Base-by-base conservation (phyloP, 2,888 invertebrate genomes). In the Coenonympha arcania region DNA sequence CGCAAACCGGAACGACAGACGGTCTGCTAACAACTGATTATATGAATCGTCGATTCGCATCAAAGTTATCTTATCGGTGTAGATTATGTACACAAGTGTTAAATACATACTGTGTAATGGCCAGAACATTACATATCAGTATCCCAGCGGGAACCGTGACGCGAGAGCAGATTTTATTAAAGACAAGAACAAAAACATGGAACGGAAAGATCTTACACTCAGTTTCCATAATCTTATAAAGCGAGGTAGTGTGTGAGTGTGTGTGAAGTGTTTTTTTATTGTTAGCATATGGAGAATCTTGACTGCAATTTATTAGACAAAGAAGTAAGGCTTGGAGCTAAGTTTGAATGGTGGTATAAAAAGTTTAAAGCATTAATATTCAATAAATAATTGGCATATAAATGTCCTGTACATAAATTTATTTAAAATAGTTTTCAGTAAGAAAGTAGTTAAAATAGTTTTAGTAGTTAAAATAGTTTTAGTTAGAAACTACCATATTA, bases 1-100 rank as follows among this genome's bases (percentile, higher is more conserved):
- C 50, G 31, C 51, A 36, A 24, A 50, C 54, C 43, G 46, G 34
- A 45, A 46, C 52, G 51, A 50, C 53, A 34, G 52, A 45, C 45
- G 57, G 44, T 48, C 58, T 56, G 39, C 53, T n/a, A 59, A 61
- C 54, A 56, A 63, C 61, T 65, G 59, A 63, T n/a, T n/a, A n/a
- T n/a, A n/a, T n/a, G n/a, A 60, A 54, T 54, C 56, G 20, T 13
- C 31, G 41, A 50, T 56, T 51, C 51, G 52, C 44, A 44, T 44
- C 33, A 44, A 43, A n/a, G 58, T 68, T 79, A 85, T 84, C 84
- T 84, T 85, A 85, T 85, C 85, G 71, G 52, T 57, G 60, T 66
- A 81, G 82, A 84, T 79, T 83, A 79, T 83, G 80, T 83, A 77
- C 76, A 79, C 84, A 82, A 80, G 80, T 81, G 82, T 74, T 63